Conservation (phyloP, 2,888 invertebrate genomes). For the Abscondita cerata region DNA sequence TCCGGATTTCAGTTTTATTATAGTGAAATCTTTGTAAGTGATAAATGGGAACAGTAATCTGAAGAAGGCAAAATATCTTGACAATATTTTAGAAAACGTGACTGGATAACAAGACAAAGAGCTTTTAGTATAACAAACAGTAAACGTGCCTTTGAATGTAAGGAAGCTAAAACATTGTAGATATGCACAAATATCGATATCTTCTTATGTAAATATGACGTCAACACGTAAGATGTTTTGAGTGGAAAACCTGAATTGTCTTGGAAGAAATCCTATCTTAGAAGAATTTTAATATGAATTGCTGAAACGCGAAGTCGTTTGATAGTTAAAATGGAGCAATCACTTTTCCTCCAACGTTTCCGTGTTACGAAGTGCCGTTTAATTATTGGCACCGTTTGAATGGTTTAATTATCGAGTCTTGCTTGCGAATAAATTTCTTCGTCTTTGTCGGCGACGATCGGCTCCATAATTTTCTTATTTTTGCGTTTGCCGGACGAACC, state of each 20-base stretch:
- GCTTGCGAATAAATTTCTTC: no score
- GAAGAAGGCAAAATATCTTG: conserved; percentile 11
- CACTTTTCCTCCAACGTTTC: conserved; percentile 16
- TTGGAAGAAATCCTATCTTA: conserved; percentile 4
- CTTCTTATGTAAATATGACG: background rate
- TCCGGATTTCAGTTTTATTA: conserved; percentile 9
- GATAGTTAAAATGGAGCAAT: conserved; percentile 27
- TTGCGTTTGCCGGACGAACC: no score
- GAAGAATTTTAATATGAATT: conserved; percentile 3
- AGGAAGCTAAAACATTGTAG: background rate
- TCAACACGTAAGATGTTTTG: background rate
- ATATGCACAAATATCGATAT: conserved; percentile 12
- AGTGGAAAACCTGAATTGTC: no score
- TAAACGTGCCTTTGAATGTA: conserved; percentile 16
- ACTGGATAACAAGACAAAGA: conserved; percentile 15
- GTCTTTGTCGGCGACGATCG: no score
- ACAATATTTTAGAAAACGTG: conserved; percentile 17
- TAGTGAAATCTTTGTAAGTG: conserved; percentile 9
- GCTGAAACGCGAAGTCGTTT: conserved; percentile 17
- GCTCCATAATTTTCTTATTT: no score
- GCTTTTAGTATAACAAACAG: conserved; percentile 13
- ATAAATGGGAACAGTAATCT: conserved; percentile 7
- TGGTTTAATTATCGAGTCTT: conserved; percentile 24
- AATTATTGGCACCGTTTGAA: conserved; percentile 28
- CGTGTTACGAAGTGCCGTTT: conserved; percentile 23